Evolutionary conservation across 2,797 vertebrate species (phyloP), one percentile per base, ranked within the genome.

Genomic region (Notolepis coatsorum): DNA sequence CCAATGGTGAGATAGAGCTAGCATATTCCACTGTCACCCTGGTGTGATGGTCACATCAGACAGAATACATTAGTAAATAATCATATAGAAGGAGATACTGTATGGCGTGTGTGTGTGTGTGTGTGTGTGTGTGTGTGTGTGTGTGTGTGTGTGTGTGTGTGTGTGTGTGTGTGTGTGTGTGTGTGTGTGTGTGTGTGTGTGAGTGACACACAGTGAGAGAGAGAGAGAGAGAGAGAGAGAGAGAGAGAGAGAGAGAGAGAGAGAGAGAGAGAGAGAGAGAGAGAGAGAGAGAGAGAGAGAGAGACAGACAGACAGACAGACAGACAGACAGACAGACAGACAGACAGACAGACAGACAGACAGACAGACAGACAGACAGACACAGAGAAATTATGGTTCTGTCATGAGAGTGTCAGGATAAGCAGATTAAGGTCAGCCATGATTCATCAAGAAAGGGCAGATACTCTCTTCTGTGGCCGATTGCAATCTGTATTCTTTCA

Each of bases 341-440:
- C 2, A 6, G 31, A 2, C 2, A 35, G 31, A 35, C 7, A 2
- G 31, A 68, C 10, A 30, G 50, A 54, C 51, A 18, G 8, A 56
- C 15, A 56, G 21, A 30, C 15, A 18, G 20, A 58, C 3, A 35
- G 27, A 23, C 12, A 47, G 30, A 58, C 47, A 58, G 23, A 15
- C 33, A 41, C 47, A 57, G 53, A 66, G 75, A 75, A 79, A 72
- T 72, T 73, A 77, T 56, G 66, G 63, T 13, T n/a, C 71, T 75
- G 65, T 77, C 74, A 75, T 78, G 65, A 54, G 54, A 45, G 52
- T 71, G 73, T 75, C 70, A 61, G 68, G 58, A 67, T 71, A 82
- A 84, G 60, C 77, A 61, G 71, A 84, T 81, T 79, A 79, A 66
- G 65, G 80, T 77, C 73, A 65, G 71, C 65, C 54, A 61, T 68